Conservation (phyloP, 2,888 invertebrate genomes). For the Aradus depressus region DNA sequence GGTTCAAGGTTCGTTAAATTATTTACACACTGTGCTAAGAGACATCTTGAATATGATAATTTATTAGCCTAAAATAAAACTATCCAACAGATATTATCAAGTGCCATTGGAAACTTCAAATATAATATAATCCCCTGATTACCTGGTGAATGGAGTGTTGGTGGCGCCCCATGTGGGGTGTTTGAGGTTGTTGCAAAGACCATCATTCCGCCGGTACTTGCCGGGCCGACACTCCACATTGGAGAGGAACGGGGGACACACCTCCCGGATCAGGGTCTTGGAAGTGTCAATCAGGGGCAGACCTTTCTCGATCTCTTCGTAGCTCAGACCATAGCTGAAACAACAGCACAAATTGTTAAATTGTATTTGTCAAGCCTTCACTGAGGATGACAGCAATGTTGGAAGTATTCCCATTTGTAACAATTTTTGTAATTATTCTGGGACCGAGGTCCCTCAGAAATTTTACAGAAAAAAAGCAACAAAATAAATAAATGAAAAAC, state of each 20-base stretch:
- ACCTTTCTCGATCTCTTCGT: slow-evolving; percentile 78
- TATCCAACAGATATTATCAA: too few relatives aligned
- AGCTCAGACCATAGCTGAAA: slow-evolving; percentile 66
- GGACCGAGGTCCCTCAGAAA: too few relatives aligned
- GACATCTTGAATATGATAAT: too few relatives aligned
- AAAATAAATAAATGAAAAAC: too few relatives aligned
- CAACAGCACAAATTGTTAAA: neutral
- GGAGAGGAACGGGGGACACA: slow-evolving; percentile 77
- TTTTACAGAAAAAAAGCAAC: too few relatives aligned
- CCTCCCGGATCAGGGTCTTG: slow-evolving; percentile 70
- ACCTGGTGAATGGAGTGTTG: slow-evolving; percentile 74
- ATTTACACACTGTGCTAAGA: too few relatives aligned
- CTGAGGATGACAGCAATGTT: too few relatives aligned
- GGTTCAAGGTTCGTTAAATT: too few relatives aligned
- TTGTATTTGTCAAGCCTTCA: too few relatives aligned
- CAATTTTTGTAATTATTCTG: too few relatives aligned
- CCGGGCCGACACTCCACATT: slow-evolving; percentile 81
- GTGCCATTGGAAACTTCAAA: neutral
- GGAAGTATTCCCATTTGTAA: too few relatives aligned
- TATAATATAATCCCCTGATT: slow-evolving; percentile 31
- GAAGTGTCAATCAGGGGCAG: slow-evolving; percentile 79
- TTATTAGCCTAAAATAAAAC: too few relatives aligned
- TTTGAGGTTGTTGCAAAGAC: slow-evolving; percentile 76
- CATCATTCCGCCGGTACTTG: slow-evolving; percentile 76
- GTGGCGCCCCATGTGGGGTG: slow-evolving; percentile 85